Conservation (phyloP, 2,888 invertebrate species). For the Hydrotaea diabolus region DNA sequence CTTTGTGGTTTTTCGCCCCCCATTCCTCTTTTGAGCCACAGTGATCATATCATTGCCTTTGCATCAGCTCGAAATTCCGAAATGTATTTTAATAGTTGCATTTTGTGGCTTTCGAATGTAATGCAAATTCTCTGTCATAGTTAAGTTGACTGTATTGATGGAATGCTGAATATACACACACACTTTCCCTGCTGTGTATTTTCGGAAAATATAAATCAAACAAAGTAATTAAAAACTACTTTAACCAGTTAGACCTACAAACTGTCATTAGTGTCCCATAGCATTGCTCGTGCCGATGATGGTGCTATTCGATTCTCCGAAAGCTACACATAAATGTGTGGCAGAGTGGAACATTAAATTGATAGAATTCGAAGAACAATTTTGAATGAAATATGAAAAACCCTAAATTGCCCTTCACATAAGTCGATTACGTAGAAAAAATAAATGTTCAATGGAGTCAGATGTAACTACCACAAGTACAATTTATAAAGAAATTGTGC, state of each 20-base stretch:
- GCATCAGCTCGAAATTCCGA: neutral
- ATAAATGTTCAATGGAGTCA: too few relatives aligned
- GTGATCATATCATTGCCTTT: too few relatives aligned
- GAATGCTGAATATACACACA: neutral
- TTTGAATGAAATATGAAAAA: too few relatives aligned
- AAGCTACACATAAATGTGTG: neutral
- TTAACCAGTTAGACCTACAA: conserved; percentile 22
- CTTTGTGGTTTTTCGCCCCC: too few relatives aligned
- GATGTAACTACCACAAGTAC: too few relatives aligned
- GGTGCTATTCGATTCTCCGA: neutral
- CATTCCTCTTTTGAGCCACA: too few relatives aligned
- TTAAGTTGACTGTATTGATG: neutral
- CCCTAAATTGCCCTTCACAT: too few relatives aligned
- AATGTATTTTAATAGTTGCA: conserved; percentile 19
- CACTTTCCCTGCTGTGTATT: neutral
- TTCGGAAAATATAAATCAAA: conserved; percentile 11
- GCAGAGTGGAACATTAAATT: too few relatives aligned
- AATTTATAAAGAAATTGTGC: too few relatives aligned
- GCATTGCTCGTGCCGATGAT: neutral
- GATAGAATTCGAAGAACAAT: too few relatives aligned
- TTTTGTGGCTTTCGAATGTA: conserved; percentile 21
- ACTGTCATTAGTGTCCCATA: conserved; percentile 7
- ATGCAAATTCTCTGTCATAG: neutral
- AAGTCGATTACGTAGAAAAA: too few relatives aligned
- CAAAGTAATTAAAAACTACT: conserved; percentile 30